Conservation (phyloP, 2,888 invertebrate species). For the Oasisia sp. region DNA sequence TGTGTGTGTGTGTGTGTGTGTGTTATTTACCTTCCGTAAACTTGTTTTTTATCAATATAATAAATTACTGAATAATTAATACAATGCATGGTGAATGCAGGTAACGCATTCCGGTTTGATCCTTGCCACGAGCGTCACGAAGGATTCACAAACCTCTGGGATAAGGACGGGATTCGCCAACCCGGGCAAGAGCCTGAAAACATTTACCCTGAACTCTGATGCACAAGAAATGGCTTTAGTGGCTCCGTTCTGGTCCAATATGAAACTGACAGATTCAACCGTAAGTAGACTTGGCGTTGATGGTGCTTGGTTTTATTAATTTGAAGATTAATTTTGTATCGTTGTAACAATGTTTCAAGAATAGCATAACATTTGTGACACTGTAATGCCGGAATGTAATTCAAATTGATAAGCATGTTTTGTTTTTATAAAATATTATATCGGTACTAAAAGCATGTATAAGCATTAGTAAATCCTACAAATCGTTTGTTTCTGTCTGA, state of each 20-base stretch:
- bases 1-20: too few relatives aligned
- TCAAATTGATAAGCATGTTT: too few relatives aligned
- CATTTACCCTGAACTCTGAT: background rate
- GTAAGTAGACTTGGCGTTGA: background rate
- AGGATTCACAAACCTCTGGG: background rate
- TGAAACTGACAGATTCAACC: constrained; percentile 14
- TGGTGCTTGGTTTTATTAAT: too few relatives aligned
- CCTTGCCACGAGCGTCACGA: background rate
- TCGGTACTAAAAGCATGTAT: too few relatives aligned
- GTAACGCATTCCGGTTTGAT: constrained; percentile 22
- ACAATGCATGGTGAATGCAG: background rate
- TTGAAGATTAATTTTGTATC: too few relatives aligned
- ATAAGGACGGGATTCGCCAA: constrained; percentile 13
- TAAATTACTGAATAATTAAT: background rate
- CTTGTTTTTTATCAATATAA: background rate
- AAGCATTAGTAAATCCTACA: too few relatives aligned
- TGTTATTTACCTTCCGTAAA: too few relatives aligned
- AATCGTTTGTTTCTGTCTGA: background rate
- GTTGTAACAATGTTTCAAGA: too few relatives aligned
- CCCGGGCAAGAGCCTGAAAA: constrained; percentile 6
- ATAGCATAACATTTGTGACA: too few relatives aligned
- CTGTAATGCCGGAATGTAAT: too few relatives aligned
- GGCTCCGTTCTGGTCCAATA: constrained; percentile 25
- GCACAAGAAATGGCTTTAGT: constrained; percentile 21
- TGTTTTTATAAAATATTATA: too few relatives aligned